Base-by-base conservation (phyloP, 2,888 invertebrate genomes). In the Brachycybe producta region DNA sequence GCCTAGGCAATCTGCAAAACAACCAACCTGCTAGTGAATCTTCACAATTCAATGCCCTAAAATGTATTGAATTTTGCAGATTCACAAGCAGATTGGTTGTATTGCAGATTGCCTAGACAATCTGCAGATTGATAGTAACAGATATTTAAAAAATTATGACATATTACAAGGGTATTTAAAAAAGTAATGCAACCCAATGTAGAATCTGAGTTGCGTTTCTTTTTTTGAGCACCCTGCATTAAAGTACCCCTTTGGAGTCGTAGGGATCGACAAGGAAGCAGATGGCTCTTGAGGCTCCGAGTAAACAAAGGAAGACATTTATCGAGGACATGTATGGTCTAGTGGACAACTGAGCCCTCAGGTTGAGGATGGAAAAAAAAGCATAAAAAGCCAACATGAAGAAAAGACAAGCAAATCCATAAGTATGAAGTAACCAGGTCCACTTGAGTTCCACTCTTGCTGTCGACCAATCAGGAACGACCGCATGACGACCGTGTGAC, bases 191-290 rank as follows among this genome's bases (percentile, higher is more conserved):
- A 30, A 30, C 8, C 13, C 30, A 13, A 30, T 11, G 13, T 13
- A 8, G 8, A 8, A 36, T 5, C 7, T 36, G n/a, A 5, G 19
- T 36, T n/a, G 5, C 7, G 7, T 36, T 8, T 8, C n/a, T n/a
- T 30, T 13, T 11, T 30, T 30, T 11, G 13, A 30, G 13, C 32
- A 30, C 8, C 32, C 8, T 11, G 13, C 32, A 30, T 30, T 30
- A 11, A 8, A 30, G 32, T 58, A 72, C 73, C 64, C 71, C 67
- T 60, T 69, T 68, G 35, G 73, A 67, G 58, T 71, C 71, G 64
- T 76, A 76, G 34, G 76, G 74, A 61, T 76, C 75, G 58, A 75
- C 70, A 61, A 74, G 71, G 51, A 76, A 69, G 49, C 70, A 71
- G 36, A 67, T 63, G 17, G 72, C 69, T 55, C 75, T 67, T 36